Conservation (phyloP, 2,113 vertebrate genomes). For the Heliornis fulica region DNA sequence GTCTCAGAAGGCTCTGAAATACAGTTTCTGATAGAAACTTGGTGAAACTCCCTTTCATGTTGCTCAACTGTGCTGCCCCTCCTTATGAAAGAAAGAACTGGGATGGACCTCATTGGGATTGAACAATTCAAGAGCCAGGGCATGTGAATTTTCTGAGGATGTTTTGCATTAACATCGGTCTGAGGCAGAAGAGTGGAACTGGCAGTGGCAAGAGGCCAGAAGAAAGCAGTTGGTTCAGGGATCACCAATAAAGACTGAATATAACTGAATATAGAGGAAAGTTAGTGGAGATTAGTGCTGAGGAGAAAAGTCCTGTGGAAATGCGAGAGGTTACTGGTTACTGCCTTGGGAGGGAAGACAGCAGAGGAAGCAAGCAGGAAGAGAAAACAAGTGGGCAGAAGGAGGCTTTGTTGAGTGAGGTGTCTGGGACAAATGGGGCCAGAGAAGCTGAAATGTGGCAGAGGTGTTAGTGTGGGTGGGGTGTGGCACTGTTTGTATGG, state of each 20-base stretch:
- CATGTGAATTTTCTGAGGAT: neutral
- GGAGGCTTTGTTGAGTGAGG: neutral
- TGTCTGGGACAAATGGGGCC: neutral
- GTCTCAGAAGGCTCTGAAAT: neutral
- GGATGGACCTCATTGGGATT: neutral
- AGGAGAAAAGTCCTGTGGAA: neutral
- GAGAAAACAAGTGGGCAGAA: neutral
- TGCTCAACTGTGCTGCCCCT: neutral
- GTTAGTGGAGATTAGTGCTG: neutral
- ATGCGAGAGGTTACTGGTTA: neutral
- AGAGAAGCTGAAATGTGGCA: neutral
- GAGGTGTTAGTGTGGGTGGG: too few relatives aligned
- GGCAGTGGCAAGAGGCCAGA: accelerated
- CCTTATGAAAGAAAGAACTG: neutral
- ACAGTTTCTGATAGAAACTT: neutral
- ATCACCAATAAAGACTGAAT: neutral
- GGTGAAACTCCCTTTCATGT: neutral
- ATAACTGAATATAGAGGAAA: neutral
- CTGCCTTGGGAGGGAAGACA: neutral
- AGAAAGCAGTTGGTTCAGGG: neutral
- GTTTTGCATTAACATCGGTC: neutral
- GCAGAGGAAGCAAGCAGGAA: neutral
- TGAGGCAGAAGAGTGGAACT: neutral
- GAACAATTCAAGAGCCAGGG: neutral
- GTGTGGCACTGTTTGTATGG: too few relatives aligned